phyloP scores from a whole-genome alignment of 1,140 invertebrate species.

The Paraescarpia echinospica region DNA sequence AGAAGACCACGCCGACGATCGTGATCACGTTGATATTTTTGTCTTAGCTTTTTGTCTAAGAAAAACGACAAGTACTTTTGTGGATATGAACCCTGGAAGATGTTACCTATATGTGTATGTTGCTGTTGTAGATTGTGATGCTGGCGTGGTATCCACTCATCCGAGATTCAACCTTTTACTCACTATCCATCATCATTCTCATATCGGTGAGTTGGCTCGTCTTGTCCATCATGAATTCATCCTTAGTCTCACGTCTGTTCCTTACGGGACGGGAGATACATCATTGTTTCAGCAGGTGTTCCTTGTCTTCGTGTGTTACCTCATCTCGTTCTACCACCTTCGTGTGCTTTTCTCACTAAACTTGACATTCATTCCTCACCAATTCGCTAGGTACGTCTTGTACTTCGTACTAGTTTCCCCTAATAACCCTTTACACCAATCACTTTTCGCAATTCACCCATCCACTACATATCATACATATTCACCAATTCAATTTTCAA shows the following conservation, averaged over 20 bases:
- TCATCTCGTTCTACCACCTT: neutral
- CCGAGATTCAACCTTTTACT: constrained; percentile 92
- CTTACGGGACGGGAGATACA: neutral
- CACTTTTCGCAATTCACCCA: neutral
- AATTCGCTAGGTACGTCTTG: too few species aligned
- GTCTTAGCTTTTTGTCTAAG: too few species aligned
- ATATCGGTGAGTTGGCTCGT: neutral
- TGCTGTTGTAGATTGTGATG: constrained; percentile 36
- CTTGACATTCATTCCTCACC: too few species aligned
- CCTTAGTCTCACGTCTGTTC: neutral
- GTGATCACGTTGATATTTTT: too few species aligned
- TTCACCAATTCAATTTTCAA: neutral
- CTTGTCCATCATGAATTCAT: neutral
- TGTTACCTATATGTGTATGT: neutral
- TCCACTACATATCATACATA: neutral
- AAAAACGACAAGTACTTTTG: too few species aligned
- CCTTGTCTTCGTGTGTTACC: neutral
- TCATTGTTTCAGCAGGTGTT: neutral
- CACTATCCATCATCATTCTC: constrained; percentile 16
- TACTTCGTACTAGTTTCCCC: neutral
- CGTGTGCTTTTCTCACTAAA: neutral
- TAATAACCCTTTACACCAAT: neutral
- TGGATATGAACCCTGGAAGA: neutral
- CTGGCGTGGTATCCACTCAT: constrained; percentile 75
- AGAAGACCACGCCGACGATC: too few species aligned